Percentiles rank a stretch among this genome's conserved stretches.
These are phyloP conservation scores for Oryctolagus cuniculus DNA, from an alignment of 2,113 vertebrate genomes.

Conservation along the genomic window mOryCun1.1 NC_091432.1:121893001-121893500, in stretches of 20 bases:
- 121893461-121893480: not conserved
- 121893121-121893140: not conserved
- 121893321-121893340: not conserved
- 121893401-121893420: not conserved
- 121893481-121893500: not conserved
- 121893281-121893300: not conserved
- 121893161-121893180: not conserved
- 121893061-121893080: not conserved
- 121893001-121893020: not conserved
- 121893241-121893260: not conserved
- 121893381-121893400: not conserved
- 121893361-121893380: not conserved
- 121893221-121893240: not conserved
- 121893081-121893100: not conserved
- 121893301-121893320: too few species aligned
- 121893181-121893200: not conserved
- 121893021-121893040: not conserved
- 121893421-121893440: not conserved
- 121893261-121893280: not conserved
- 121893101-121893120: too few species aligned
- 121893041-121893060: not conserved
- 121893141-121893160: not conserved
- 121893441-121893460: fast-evolving
- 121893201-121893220: not conserved
- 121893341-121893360: not conserved